Conservation (phyloP, 1,140 invertebrate genomes). For the Eubasilissa regina region DNA sequence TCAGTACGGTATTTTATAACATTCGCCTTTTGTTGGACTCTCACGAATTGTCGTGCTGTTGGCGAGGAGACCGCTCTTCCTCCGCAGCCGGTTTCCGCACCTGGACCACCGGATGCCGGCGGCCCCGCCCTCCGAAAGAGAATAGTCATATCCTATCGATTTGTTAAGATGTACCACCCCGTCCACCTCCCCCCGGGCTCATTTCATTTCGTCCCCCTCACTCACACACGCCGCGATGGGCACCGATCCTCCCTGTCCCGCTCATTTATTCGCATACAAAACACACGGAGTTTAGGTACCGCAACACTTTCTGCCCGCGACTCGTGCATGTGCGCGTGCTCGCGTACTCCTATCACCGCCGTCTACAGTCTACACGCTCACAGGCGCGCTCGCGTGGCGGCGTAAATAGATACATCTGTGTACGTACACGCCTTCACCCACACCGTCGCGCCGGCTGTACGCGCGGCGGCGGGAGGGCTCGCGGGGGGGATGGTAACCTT, state of each 20-base stretch:
- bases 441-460: background rate
- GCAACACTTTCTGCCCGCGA: constrained; percentile 46
- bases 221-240: constrained; percentile 35
- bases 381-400: background rate
- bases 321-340: constrained; percentile 27
- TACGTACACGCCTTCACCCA: constrained; percentile 32
- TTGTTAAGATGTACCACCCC: constrained; percentile 71
- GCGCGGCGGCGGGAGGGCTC: background rate
- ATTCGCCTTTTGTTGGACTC: no score
- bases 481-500: constrained; percentile 44
- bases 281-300: constrained; percentile 54
- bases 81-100: background rate
- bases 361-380: constrained; percentile 43
- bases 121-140: constrained; percentile 58
- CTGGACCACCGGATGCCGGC: constrained; percentile 31
- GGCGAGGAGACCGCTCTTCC: background rate
- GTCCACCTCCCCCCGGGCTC: constrained; percentile 42
- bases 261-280: constrained; percentile 61
- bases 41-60: background rate
- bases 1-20: no score
- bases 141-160: constrained; percentile 75
- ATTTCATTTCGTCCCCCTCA: constrained; percentile 49
- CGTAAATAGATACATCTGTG: constrained; percentile 42
- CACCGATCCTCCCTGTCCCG: constrained; percentile 49
- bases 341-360: constrained; percentile 25